phyloP scores from a whole-genome alignment of 2,113 vertebrate species.

The Nicator chloris region DNA sequence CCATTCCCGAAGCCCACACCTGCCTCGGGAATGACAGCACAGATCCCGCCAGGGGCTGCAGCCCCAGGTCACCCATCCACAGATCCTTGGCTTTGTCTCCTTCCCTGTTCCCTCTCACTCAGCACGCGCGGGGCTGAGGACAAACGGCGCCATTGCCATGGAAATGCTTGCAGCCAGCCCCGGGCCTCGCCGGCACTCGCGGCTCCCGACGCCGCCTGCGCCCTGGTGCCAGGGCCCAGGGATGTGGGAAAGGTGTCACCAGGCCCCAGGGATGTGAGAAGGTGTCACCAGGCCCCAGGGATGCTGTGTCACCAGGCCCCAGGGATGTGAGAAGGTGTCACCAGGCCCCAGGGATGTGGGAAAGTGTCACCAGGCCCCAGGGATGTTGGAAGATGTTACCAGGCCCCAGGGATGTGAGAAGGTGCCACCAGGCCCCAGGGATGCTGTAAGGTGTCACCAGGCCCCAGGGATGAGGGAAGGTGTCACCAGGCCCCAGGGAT shows the following conservation, averaged over 20 bases:
- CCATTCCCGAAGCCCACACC: accelerated
- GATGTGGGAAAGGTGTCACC: no score
- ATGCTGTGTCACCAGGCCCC: no score
- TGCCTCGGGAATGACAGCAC: neutral
- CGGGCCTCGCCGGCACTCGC: neutral
- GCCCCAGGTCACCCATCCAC: neutral
- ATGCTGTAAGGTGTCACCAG: no score
- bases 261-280: no score
- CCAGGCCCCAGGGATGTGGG: no score
- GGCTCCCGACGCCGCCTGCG: neutral
- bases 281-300: no score
- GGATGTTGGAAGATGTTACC: no score
- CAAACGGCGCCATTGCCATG: slow-evolving; percentile 15
- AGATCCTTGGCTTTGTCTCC: neutral
- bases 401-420: no score
- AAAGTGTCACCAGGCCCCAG: no score
- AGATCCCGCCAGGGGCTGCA: neutral
- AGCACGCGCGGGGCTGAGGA: neutral
- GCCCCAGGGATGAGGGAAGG: neutral
- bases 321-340: no score
- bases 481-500: neutral
- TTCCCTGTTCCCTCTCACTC: neutral
- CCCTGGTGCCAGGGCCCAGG: neutral
- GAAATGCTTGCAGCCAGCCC: neutral
- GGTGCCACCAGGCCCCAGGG: no score